A percentile compares a stretch with the other conserved stretches of the same genome.
These are phyloP conservation scores for Oryzias celebensis DNA, from an alignment of 2,113 vertebrate species.

Conservation along the genomic window DNA sequence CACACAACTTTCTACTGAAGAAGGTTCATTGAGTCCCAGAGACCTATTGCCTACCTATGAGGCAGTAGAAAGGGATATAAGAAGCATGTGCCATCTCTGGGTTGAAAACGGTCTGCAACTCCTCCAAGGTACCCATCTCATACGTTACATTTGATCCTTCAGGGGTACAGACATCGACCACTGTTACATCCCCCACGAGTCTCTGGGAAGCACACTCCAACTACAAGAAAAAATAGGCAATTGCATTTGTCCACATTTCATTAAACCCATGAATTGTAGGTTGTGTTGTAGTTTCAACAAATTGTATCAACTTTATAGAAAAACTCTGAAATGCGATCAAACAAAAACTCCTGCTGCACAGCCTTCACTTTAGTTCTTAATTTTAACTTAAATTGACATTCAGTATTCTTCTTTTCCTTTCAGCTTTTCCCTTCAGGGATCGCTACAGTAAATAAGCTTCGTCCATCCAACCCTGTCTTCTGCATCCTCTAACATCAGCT, in stretches of 20 bases:
- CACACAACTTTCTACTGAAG: neutral
- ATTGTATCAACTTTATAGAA: neutral
- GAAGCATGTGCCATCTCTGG: constrained; percentile 93
- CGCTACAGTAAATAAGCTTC: too few relatives aligned
- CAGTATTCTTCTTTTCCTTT: too few relatives aligned
- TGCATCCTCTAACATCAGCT: too few relatives aligned
- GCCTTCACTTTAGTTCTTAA: too few relatives aligned
- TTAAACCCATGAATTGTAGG: neutral
- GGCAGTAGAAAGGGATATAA: constrained; percentile 93
- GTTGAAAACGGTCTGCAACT: constrained; percentile 92
- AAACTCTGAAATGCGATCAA: neutral
- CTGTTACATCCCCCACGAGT: constrained; percentile 76
- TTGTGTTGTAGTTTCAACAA: neutral
- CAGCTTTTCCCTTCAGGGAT: too few relatives aligned
- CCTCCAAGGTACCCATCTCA: constrained; percentile 83
- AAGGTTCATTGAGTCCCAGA: neutral
- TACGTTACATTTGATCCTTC: constrained; percentile 74
- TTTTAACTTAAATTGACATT: too few relatives aligned
- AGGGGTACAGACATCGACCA: constrained; percentile 77
- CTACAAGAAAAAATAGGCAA: constrained; percentile 43
- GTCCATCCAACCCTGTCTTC: too few relatives aligned
- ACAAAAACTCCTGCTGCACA: neutral
- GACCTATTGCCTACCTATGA: constrained; percentile 81
- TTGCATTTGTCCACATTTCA: neutral
- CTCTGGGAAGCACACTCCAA: constrained; percentile 67